These are phyloP conservation scores for Prunella fulvescens DNA, from an alignment of 2,113 vertebrate species.

Conservation along the genomic window DNA sequence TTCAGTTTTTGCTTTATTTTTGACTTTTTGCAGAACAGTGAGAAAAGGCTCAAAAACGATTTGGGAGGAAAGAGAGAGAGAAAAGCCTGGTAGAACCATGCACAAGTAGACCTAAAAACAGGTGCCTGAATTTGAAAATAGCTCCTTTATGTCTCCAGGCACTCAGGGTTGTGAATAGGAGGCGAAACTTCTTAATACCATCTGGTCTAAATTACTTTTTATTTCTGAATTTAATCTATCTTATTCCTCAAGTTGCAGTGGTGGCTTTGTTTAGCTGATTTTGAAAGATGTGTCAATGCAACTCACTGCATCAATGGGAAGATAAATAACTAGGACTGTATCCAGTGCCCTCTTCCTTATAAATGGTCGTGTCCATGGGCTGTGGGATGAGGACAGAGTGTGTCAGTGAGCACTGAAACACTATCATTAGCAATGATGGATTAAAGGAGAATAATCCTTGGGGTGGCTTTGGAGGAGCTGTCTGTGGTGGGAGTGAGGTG, in stretches of 20 bases:
- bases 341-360: background rate
- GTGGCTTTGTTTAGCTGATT: slow-evolving; percentile 15
- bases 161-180: background rate
- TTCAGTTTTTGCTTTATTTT: background rate
- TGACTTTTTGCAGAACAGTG: background rate
- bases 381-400: background rate
- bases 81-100: background rate
- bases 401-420: background rate
- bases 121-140: background rate
- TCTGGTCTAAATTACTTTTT: slow-evolving; percentile 3
- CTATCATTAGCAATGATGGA: background rate
- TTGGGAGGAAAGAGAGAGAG: background rate
- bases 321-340: background rate
- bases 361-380: background rate
- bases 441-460: background rate
- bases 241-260: background rate
- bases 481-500: background rate
- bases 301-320: background rate
- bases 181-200: background rate
- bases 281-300: background rate
- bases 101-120: background rate
- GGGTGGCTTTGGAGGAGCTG: background rate
- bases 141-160: background rate
- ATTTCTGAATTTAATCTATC: slow-evolving; percentile 3
- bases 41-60: background rate